phyloP scores from a whole-genome alignment of 1,140 invertebrate genomes.

The Scaptomyza montana region DNA sequence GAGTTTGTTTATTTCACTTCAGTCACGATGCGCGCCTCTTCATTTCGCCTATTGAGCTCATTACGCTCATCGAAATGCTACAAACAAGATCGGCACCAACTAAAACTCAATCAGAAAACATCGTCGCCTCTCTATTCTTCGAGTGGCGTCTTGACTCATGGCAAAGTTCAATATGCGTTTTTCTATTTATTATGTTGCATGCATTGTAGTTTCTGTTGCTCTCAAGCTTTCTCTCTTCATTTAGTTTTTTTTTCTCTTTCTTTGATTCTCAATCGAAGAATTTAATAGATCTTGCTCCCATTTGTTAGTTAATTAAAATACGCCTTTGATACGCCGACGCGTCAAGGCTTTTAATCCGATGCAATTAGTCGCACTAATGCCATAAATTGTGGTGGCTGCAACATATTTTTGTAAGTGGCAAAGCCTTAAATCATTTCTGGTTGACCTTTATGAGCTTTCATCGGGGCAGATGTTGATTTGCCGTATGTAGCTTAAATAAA shows the following conservation, averaged over 20 bases:
- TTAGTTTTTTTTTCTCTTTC: slow-evolving; percentile 2
- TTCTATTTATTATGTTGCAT: slow-evolving; percentile 60
- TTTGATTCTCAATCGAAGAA: slow-evolving; percentile 8
- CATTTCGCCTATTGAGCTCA: slow-evolving; percentile 67
- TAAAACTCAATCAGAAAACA: slow-evolving; percentile 38
- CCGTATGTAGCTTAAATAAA: neutral
- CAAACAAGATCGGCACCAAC: slow-evolving; percentile 24
- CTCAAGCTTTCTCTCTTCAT: slow-evolving; percentile 6
- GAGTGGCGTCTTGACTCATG: slow-evolving; percentile 41
- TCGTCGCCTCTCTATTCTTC: slow-evolving; percentile 3
- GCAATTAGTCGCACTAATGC: slow-evolving; percentile 64
- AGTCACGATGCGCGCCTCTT: slow-evolving; percentile 54
- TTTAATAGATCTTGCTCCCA: slow-evolving; percentile 48
- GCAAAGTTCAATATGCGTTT: slow-evolving; percentile 51
- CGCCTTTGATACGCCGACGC: slow-evolving; percentile 65
- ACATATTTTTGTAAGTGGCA: slow-evolving; percentile 13
- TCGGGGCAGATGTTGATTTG: slow-evolving; percentile 17
- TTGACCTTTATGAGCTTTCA: slow-evolving; percentile 47
- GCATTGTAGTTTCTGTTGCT: slow-evolving; percentile 28
- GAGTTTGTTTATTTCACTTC: slow-evolving; percentile 71
- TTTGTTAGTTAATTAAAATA: slow-evolving; percentile 73
- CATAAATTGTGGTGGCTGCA: slow-evolving; percentile 26
- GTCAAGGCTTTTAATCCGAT: slow-evolving; percentile 70
- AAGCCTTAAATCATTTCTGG: slow-evolving; percentile 59
- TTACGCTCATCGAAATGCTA: slow-evolving; percentile 41